These are phyloP conservation scores for Coregonus suidteri DNA, from an alignment of 2,797 vertebrate species.

Conservation along the genomic window DNA sequence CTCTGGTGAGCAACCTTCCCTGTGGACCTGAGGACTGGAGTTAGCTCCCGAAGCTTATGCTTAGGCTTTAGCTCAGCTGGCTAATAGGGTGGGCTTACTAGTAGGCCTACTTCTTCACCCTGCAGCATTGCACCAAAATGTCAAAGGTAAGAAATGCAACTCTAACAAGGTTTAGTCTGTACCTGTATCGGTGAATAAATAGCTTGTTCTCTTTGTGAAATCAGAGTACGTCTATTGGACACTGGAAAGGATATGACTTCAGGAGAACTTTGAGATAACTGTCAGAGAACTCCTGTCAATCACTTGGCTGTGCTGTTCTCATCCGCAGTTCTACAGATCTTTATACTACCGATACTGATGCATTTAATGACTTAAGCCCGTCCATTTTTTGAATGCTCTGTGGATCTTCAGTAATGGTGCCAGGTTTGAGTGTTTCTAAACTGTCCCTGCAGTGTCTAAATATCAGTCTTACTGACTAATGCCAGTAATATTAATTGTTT, in stretches of 20 bases:
- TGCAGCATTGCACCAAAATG: neutral
- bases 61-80: no score
- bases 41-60: neutral
- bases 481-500: conserved; percentile 24
- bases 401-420: neutral
- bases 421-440: neutral
- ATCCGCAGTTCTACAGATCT: neutral
- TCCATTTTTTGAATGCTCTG: neutral
- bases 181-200: neutral
- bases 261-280: neutral
- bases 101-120: no score
- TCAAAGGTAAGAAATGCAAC: neutral
- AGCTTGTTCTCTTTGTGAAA: neutral
- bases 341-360: neutral
- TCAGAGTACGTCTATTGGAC: neutral
- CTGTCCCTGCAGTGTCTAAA: neutral
- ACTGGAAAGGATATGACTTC: neutral
- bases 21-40: neutral
- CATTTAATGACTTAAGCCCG: neutral
- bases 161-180: neutral
- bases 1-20: neutral
- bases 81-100: no score
- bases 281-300: neutral
- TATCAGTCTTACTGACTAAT: conserved; percentile 16
- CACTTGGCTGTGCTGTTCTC: neutral